Evolutionary conservation across 2,113 vertebrate species (phyloP), one percentile per base, ranked within the genome.

Genomic region (Spea bombifrons): DNA sequence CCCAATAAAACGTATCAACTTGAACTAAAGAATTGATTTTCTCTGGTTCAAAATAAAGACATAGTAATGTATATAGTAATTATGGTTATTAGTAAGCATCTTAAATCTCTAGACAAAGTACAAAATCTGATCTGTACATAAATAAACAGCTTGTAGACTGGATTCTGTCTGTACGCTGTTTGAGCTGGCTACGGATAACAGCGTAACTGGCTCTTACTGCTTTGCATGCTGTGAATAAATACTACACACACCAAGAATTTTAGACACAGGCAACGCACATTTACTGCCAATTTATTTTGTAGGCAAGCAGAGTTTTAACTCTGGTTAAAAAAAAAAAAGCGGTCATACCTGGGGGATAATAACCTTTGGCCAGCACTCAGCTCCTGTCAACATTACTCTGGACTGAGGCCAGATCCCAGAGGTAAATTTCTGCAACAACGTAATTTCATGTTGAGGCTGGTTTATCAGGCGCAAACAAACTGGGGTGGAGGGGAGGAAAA

Each of bases 281-380:
- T 66, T 68, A 66, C 50, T 46, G 69, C 15, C 17, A 66, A 82
- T 73, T 77, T 45, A 74, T 74, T 71, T 68, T 74, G 46, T 47
- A 78, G 69, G 75, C 69, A 77, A 68, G 75, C 69, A 73, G 59
- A 65, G 49, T 53, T 76, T 72, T 73, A 73, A 81, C 66, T 46
- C 12, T 53, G 4, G 55, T 13, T 13, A 59, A 59, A 61, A 3
- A 7, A 46, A 30, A 66, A 73, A 64, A 77, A 78, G 65, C 73
- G 44, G 69, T 66, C 30, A 67, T 74, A 48, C 69, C 75, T 64
- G 9, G 48, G 52, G 75, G 75, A 77, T 30, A 73, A 61, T 68
- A 77, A 78, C 75, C 52, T 69, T 16, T 75, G 76, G 81, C 71
- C 74, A 71, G 50, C 75, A 61, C 64, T 69, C 75, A 74, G 75